These are phyloP conservation scores for Sardinella longiceps DNA, from an alignment of 2,797 vertebrate genomes.

Conservation along the genomic window DNA sequence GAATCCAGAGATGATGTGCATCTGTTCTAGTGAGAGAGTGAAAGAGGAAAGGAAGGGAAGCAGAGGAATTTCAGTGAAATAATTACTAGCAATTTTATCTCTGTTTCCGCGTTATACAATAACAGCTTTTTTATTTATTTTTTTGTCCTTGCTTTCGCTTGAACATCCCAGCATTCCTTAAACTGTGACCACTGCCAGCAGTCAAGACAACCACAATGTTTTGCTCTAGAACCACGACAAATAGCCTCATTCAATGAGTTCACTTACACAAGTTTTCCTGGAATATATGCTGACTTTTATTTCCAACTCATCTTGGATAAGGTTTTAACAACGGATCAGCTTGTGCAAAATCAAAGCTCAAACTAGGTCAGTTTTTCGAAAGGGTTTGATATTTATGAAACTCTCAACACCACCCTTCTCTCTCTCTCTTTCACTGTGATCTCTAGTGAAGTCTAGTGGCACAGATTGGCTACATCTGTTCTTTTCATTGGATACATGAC, in stretches of 20 bases:
- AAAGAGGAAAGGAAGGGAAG: not conserved
- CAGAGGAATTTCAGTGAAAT: not conserved
- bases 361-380: not conserved
- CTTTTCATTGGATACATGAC: not conserved
- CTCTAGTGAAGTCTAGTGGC: not conserved
- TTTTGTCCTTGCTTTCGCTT: not conserved
- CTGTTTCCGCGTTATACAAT: not conserved
- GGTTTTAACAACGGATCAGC: not conserved
- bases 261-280: constrained; percentile 22
- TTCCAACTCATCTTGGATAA: not conserved
- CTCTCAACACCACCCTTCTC: not conserved
- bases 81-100: not conserved
- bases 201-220: not conserved
- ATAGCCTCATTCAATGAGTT: constrained; percentile 26
- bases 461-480: not conserved
- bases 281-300: not conserved
- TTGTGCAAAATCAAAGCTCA: not conserved
- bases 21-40: no score
- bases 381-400: not conserved
- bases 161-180: constrained; percentile 24
- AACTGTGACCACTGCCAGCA: not conserved
- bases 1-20: no score
- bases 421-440: not conserved
- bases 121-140: no score
- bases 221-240: constrained; percentile 27